Evolutionary conservation across 2,888 invertebrate genomes (phyloP).

Genomic region (Xylota segnis): DNA sequence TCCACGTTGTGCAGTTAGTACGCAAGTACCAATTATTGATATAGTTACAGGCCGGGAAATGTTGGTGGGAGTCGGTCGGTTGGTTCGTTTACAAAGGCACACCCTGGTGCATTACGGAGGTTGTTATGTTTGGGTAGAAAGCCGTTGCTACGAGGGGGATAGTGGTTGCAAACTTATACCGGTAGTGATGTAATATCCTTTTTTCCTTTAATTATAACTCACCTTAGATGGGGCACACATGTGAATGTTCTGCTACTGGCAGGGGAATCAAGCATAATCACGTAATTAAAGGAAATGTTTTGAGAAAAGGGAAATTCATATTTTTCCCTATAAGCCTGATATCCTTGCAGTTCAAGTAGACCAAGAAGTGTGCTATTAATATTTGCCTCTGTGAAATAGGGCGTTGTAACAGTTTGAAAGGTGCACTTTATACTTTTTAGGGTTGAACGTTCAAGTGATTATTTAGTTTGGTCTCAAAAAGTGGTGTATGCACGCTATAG

Average conservation of each 20-base stretch:
- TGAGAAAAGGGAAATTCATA: conserved; percentile 30
- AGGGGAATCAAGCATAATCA: conserved; percentile 24
- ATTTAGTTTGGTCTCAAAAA: conserved; percentile 1
- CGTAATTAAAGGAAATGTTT: conserved; percentile 42
- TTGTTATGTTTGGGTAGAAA: conserved; percentile 63
- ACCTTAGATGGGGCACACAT: conserved; percentile 45
- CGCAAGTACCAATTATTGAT: conserved; percentile 69
- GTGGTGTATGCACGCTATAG: neutral
- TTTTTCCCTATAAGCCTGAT: neutral
- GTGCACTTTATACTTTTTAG: neutral
- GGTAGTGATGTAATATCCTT: conserved; percentile 63
- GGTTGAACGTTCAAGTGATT: conserved; percentile 29
- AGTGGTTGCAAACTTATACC: conserved; percentile 58
- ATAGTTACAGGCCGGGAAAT: conserved; percentile 39
- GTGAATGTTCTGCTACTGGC: conserved; percentile 4
- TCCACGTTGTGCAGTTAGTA: conserved; percentile 44
- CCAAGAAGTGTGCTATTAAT: conserved; percentile 45
- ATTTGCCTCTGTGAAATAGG: conserved; percentile 18
- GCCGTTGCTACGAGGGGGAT: conserved; percentile 62
- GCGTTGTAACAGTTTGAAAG: conserved; percentile 42
- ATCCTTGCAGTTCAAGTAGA: conserved; percentile 18
- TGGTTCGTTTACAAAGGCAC: conserved; percentile 50
- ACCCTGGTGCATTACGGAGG: conserved; percentile 53
- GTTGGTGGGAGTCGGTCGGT: conserved; percentile 16
- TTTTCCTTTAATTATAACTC: conserved; percentile 55